Conservation (phyloP, 2,797 vertebrate genomes). For the Florisuga fusca region DNA sequence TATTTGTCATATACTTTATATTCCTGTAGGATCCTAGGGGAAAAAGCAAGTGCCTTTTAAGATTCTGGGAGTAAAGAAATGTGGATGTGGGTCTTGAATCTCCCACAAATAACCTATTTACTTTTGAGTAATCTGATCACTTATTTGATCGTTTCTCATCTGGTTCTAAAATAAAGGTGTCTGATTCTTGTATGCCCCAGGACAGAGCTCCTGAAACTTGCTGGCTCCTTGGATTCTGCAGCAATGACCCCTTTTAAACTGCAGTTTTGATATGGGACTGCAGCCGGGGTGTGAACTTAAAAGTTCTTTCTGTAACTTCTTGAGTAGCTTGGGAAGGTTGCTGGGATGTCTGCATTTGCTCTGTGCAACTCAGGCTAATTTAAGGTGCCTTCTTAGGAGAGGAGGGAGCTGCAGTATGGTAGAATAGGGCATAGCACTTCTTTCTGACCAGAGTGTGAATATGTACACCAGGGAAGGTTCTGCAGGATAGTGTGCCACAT, state of each 20-base stretch:
- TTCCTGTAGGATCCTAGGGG: neutral
- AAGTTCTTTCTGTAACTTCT: neutral
- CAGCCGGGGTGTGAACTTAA: rapidly evolving
- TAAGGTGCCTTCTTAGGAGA: neutral
- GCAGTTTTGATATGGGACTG: neutral
- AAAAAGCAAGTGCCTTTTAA: neutral
- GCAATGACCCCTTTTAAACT: neutral
- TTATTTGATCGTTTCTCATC: neutral
- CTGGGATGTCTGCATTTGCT: neutral
- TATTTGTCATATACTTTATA: neutral
- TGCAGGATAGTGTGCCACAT: neutral
- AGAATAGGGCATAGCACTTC: neutral
- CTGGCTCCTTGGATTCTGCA: neutral
- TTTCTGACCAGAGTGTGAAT: neutral
- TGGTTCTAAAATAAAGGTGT: neutral
- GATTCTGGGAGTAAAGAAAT: neutral
- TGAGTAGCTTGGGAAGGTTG: neutral
- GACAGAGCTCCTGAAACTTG: neutral
- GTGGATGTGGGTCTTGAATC: neutral
- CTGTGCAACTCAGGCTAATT: neutral
- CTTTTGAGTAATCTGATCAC: neutral
- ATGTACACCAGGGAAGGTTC: neutral
- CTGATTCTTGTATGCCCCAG: neutral
- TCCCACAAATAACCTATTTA: neutral
- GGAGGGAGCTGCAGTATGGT: neutral